Conservation (phyloP, 2,888 invertebrate genomes). For the Lithodes maja region DNA sequence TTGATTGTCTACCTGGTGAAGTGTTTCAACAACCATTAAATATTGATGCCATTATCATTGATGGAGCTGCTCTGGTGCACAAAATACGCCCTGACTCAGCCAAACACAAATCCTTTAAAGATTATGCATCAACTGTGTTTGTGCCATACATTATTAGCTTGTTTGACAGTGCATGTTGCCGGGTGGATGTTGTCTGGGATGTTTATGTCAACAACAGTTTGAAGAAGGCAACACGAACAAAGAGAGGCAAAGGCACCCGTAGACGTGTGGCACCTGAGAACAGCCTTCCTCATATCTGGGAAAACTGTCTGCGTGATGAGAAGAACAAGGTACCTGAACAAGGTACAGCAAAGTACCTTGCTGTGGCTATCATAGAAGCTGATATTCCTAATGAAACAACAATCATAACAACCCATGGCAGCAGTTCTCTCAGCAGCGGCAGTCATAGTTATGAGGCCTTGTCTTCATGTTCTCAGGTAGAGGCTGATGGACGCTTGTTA, state of each 20-base stretch:
- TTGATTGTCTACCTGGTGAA: slow-evolving; percentile 1
- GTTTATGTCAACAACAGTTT: slow-evolving; percentile 28
- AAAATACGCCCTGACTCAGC: slow-evolving; percentile 31
- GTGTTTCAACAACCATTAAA: slow-evolving; percentile 18
- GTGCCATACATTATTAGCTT: slow-evolving; percentile 25
- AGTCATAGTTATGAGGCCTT: slow-evolving; percentile 19
- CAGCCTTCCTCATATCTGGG: slow-evolving; percentile 25
- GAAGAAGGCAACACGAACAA: slow-evolving; percentile 19
- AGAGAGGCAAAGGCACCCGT: slow-evolving; percentile 28
- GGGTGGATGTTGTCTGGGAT: slow-evolving; percentile 38
- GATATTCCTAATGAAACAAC: slow-evolving; percentile 28
- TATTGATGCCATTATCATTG: slow-evolving; percentile 30
- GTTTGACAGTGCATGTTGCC: slow-evolving; percentile 2
- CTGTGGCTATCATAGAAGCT: slow-evolving; percentile 16
- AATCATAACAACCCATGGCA: slow-evolving; percentile 14
- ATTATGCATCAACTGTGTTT: slow-evolving; percentile 30
- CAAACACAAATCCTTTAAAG: slow-evolving; percentile 37
- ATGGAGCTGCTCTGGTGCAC: slow-evolving; percentile 47
- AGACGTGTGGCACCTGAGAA: slow-evolving; percentile 9
- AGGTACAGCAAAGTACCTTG: slow-evolving; percentile 8
- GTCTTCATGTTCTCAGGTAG: slow-evolving; percentile 28
- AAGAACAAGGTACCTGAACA: slow-evolving; percentile 34
- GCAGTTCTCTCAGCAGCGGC: slow-evolving; percentile 26
- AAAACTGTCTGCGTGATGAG: slow-evolving; percentile 19
- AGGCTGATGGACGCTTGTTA: slow-evolving; percentile 26